A percentile compares a stretch with the other conserved stretches of the same genome.
Evolutionary conservation across 2,888 invertebrate genomes (phyloP).

Genomic region (Molanna angustata): DNA sequence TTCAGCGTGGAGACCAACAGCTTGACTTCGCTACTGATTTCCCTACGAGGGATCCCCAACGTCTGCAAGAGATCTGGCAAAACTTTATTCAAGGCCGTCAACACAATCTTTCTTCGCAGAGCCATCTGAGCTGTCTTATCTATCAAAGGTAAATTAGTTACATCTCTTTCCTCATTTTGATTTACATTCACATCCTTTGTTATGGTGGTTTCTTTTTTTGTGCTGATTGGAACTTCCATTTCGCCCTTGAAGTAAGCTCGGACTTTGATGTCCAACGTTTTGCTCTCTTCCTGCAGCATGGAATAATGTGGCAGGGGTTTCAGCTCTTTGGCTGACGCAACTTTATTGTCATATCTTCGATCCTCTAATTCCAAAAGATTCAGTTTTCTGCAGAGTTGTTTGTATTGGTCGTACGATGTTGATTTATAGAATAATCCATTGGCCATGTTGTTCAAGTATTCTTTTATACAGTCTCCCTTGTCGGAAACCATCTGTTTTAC

Average conservation of each 20-base stretch:
- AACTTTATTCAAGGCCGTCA: slow-evolving; percentile 63
- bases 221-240: slow-evolving; percentile 45
- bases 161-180: slow-evolving; percentile 40
- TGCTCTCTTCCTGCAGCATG: slow-evolving; percentile 60
- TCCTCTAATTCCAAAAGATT: slow-evolving; percentile 63
- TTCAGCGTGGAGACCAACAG: slow-evolving; percentile 63
- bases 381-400: slow-evolving; percentile 60
- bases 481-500: slow-evolving; percentile 56
- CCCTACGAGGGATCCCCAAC: slow-evolving; percentile 45
- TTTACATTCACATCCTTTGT: slow-evolving; percentile 36
- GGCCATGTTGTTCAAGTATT: slow-evolving; percentile 51
- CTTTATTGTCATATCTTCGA: slow-evolving; percentile 49
- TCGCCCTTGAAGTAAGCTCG: slow-evolving; percentile 61
- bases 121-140: slow-evolving; percentile 66
- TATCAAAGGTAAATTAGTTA: slow-evolving; percentile 60
- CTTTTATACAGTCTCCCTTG: slow-evolving; percentile 53
- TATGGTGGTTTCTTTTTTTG: slow-evolving; percentile 34
- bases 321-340: slow-evolving; percentile 41
- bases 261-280: slow-evolving; percentile 62
- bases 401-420: slow-evolving; percentile 54
- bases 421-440: slow-evolving; percentile 46
- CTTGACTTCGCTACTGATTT: slow-evolving; percentile 49
- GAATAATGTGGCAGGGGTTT: slow-evolving; percentile 64
- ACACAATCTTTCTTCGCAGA: slow-evolving; percentile 65
- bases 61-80: slow-evolving; percentile 57